These are phyloP conservation scores for Vombatus ursinus DNA, from an alignment of 2,113 vertebrate species.

Conservation along the genomic window DNA sequence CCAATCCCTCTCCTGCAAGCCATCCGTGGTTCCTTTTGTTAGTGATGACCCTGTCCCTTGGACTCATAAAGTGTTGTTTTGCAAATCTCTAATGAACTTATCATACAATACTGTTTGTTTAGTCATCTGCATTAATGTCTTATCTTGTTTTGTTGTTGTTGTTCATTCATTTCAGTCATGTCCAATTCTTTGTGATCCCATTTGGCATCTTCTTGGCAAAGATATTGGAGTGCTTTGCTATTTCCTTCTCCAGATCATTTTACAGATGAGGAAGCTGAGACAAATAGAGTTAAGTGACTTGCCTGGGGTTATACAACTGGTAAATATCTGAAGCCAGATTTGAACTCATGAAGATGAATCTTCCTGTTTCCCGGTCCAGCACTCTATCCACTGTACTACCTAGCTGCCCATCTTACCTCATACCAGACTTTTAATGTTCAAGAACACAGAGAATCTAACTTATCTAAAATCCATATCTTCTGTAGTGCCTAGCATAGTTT, in stretches of 20 bases:
- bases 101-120: background rate
- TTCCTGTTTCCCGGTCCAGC: background rate
- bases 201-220: background rate
- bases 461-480: background rate
- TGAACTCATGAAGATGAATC: background rate
- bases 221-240: background rate
- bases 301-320: background rate
- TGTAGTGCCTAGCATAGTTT: background rate
- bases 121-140: background rate
- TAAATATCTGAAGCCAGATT: background rate
- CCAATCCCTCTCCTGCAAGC: background rate
- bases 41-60: background rate
- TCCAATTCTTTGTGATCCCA: background rate
- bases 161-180: background rate
- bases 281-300: background rate
- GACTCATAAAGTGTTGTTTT: background rate
- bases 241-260: background rate
- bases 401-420: background rate
- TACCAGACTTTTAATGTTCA: background rate
- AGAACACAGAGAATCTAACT: background rate
- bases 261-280: background rate
- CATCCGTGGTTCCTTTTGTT: background rate
- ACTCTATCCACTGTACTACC: background rate
- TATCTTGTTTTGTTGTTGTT: background rate
- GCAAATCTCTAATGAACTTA: background rate